These are phyloP conservation scores for Drosophila rhopaloa DNA, from an alignment of 1,140 invertebrate species.

Conservation along the genomic window DNA sequence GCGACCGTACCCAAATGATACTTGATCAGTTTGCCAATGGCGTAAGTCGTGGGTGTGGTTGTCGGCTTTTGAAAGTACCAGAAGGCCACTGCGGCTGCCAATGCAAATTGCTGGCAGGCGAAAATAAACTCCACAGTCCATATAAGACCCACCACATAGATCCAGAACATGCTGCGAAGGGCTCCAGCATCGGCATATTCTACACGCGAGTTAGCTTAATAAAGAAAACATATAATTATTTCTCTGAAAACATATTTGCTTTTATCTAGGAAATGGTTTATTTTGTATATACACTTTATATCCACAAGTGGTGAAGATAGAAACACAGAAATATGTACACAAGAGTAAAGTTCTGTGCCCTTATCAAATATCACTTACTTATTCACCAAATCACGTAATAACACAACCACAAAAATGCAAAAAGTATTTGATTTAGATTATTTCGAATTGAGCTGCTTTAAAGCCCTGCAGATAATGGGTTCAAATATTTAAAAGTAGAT, in stretches of 20 bases:
- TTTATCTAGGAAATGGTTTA: neutral
- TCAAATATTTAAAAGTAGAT: neutral
- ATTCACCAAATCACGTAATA: constrained; percentile 28
- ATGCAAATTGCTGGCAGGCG: constrained; percentile 95
- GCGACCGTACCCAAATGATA: constrained; percentile 97
- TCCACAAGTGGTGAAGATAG: constrained; percentile 3
- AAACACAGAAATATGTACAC: constrained; percentile 37
- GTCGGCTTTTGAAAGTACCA: constrained; percentile 92
- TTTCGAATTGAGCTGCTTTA: neutral
- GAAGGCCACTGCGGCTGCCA: constrained; percentile 93
- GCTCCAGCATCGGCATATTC: constrained; percentile 89
- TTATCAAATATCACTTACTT: constrained; percentile 51
- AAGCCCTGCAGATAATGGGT: neutral
- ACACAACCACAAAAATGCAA: constrained; percentile 29
- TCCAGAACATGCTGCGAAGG: constrained; percentile 96
- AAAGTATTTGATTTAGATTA: constrained; percentile 25
- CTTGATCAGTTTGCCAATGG: constrained; percentile 90
- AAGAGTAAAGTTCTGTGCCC: constrained; percentile 14
- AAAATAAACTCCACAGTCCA: constrained; percentile 97
- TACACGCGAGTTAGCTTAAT: constrained; percentile 87
- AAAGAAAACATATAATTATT: constrained; percentile 17
- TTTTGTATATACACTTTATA: constrained; percentile 47
- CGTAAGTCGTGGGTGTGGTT: constrained; percentile 88
- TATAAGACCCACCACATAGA: constrained; percentile 94
- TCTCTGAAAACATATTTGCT: neutral